phyloP scores from a whole-genome alignment of 2,797 vertebrate genomes.

The Linurgus olivaceus region DNA sequence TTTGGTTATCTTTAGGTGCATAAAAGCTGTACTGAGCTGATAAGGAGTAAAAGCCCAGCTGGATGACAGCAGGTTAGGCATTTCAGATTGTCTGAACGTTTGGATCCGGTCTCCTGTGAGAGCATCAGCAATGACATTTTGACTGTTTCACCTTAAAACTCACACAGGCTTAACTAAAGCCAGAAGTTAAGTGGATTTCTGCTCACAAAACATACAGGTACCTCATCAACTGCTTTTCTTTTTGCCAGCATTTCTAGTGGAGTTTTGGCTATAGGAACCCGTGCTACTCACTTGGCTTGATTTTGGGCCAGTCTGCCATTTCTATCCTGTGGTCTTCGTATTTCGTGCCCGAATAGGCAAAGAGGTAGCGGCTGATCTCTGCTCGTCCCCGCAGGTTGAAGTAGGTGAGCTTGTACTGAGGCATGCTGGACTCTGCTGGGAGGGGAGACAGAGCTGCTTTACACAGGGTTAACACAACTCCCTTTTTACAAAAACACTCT shows the following conservation, averaged over 20 bases:
- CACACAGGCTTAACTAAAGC: not conserved
- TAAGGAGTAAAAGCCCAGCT: not conserved
- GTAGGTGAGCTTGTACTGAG: constrained; percentile 78
- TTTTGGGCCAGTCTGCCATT: constrained; percentile 71
- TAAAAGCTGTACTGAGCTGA: not conserved
- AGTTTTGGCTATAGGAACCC: not conserved
- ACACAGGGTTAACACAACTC: not conserved
- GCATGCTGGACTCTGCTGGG: constrained; percentile 72
- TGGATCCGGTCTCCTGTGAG: rapidly evolving
- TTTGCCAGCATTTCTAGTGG: not conserved
- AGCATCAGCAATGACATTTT: not conserved
- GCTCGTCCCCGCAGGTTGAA: constrained; percentile 80
- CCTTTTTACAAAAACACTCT: not conserved
- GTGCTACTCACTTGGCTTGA: constrained; percentile 76
- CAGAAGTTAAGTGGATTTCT: not conserved
- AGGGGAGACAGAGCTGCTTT: not conserved
- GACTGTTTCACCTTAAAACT: not conserved
- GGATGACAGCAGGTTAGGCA: not conserved
- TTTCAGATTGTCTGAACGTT: not conserved
- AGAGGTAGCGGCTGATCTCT: constrained; percentile 79
- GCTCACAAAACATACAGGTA: rapidly evolving
- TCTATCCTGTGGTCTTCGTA: constrained; percentile 79
- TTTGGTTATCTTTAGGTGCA: not conserved
- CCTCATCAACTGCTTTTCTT: not conserved
- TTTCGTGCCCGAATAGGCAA: constrained; percentile 72